Evolutionary conservation across 2,888 invertebrate genomes (phyloP).

Genomic region (Eupithecia insigniata): DNA sequence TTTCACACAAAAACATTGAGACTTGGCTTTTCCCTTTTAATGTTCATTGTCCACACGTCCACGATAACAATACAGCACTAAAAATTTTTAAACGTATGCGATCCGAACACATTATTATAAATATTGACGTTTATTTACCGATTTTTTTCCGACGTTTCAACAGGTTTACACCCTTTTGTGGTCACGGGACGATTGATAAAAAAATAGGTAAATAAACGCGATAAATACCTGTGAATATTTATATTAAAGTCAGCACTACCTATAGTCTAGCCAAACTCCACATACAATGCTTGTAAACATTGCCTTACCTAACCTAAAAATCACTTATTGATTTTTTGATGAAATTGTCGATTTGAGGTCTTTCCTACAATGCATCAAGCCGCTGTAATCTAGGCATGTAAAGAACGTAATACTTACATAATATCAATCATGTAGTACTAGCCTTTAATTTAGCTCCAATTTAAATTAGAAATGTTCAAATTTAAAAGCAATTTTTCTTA

Average conservation of each 20-base stretch:
- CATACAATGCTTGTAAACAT: background rate
- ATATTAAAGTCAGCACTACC: too few relatives aligned
- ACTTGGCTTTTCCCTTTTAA: background rate
- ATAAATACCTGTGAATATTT: too few relatives aligned
- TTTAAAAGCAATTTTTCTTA: conserved; percentile 16
- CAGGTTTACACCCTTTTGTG: too few relatives aligned
- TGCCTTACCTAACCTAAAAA: background rate
- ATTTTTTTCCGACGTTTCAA: too few relatives aligned
- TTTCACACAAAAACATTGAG: background rate
- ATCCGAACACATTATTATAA: too few relatives aligned
- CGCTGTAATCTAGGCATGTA: background rate
- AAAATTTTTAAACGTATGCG: too few relatives aligned
- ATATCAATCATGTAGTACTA: background rate
- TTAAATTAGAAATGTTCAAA: background rate
- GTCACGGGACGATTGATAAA: too few relatives aligned
- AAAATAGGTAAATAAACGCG: too few relatives aligned
- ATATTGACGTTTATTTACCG: too few relatives aligned
- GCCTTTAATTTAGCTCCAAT: background rate
- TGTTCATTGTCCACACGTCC: too few relatives aligned
- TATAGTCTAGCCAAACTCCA: background rate
- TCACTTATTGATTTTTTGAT: background rate
- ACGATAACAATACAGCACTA: background rate
- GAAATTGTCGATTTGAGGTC: background rate
- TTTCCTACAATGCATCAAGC: background rate
- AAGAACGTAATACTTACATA: background rate